A percentile compares a stretch with the other conserved stretches of the same genome.
Evolutionary conservation across 92 coral and sea anemone species (phyloP).

Genomic region (Palythoa caribaeorum): DNA sequence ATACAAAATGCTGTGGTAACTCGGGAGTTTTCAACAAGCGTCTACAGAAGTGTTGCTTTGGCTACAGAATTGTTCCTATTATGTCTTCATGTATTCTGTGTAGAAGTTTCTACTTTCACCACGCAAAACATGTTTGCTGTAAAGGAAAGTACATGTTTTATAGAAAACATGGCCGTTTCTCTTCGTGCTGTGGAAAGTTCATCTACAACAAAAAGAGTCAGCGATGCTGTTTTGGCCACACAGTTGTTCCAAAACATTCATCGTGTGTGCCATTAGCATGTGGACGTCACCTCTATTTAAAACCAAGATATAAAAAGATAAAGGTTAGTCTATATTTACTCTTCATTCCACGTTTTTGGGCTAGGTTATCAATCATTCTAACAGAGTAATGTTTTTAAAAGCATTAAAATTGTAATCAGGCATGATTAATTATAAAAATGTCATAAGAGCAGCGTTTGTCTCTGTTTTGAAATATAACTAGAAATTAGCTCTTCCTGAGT

Average conservation of each 20-base stretch:
- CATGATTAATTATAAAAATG: no score
- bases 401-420: no score
- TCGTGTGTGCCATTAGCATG: background rate
- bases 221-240: constrained; percentile 20
- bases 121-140: constrained; percentile 10
- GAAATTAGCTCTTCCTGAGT: no score
- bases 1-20: constrained; percentile 32
- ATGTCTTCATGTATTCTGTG: constrained; percentile 1
- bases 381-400: background rate
- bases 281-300: background rate
- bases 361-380: background rate
- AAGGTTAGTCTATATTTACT: background rate
- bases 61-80: constrained; percentile 5
- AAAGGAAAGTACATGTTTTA: constrained; percentile 11
- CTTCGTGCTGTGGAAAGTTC: constrained; percentile 27
- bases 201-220: constrained; percentile 5
- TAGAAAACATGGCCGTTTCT: constrained; percentile 27
- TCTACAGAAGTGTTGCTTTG: constrained; percentile 36
- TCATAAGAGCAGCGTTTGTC: no score
- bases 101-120: constrained; percentile 21
- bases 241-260: constrained; percentile 17
- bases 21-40: constrained; percentile 16
- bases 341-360: background rate
- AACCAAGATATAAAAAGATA: background rate
- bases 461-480: no score